Conservation (phyloP, 2,113 vertebrate genomes). For the Colistium nudipinnis region DNA sequence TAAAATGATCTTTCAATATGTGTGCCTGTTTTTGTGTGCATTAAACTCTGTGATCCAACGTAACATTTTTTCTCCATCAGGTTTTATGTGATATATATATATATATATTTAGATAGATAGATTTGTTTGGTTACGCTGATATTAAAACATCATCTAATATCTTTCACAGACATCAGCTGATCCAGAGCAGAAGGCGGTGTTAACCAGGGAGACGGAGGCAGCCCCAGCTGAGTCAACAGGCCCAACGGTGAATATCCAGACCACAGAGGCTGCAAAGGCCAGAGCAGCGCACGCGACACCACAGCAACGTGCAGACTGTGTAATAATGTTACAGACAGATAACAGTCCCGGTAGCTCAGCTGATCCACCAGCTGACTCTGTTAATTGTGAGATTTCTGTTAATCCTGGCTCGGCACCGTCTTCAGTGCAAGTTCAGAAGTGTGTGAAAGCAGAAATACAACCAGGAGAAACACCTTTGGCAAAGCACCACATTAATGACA, state of each 20-base stretch:
- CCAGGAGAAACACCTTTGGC: not conserved
- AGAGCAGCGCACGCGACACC: slow-evolving; percentile 37
- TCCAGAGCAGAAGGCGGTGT: slow-evolving; percentile 37
- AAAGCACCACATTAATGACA: too few species aligned
- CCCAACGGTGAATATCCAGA: slow-evolving; percentile 79
- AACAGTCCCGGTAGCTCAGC: not conserved
- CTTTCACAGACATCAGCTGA: slow-evolving; percentile 63
- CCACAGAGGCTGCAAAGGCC: slow-evolving; percentile 75
- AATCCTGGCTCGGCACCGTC: not conserved
- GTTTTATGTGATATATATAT: slow-evolving; percentile 24
- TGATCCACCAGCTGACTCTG: not conserved
- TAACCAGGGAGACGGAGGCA: slow-evolving; percentile 60
- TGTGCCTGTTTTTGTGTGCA: not conserved
- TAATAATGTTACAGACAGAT: not conserved
- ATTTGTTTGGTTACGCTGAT: not conserved
- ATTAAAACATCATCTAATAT: slow-evolving; percentile 30
- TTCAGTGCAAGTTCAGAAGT: not conserved
- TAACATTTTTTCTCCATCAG: slow-evolving; percentile 11
- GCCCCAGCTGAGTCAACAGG: slow-evolving; percentile 75
- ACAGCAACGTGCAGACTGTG: slow-evolving; percentile 4
- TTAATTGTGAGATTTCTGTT: not conserved
- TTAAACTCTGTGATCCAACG: not conserved
- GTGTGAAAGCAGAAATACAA: not conserved
- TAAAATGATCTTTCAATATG: not conserved
- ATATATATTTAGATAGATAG: too few species aligned